These are phyloP conservation scores for Carassius auratus DNA, from an alignment of 2,113 vertebrate genomes.

Conservation along the genomic window DNA sequence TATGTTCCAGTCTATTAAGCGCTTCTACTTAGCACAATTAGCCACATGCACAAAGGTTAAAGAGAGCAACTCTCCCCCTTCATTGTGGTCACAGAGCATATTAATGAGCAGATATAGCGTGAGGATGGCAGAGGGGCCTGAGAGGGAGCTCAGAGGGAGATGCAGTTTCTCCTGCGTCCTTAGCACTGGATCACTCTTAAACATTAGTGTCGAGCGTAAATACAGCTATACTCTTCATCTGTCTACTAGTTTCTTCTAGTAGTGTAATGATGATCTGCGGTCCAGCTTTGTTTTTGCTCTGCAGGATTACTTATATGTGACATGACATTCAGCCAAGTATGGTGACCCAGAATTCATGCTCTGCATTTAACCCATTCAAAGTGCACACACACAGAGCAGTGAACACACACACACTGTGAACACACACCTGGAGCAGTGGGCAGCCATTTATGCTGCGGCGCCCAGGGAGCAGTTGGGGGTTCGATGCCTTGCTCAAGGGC, in stretches of 20 bases:
- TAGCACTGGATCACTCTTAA: not conserved
- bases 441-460: too few species aligned
- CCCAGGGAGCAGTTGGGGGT: too few species aligned
- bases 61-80: slow-evolving; percentile 77
- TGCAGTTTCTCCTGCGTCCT: not conserved
- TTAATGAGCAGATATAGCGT: slow-evolving; percentile 57
- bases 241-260: not conserved
- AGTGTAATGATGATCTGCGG: slow-evolving; percentile 37
- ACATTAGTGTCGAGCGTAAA: slow-evolving; percentile 36
- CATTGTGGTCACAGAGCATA: slow-evolving; percentile 65
- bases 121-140: slow-evolving; percentile 33
- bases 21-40: slow-evolving; percentile 95
- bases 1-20: slow-evolving; percentile 99
- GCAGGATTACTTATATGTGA: not conserved
- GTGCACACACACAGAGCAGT: too few species aligned
- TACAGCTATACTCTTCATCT: slow-evolving; percentile 30
- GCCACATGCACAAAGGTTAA: slow-evolving; percentile 89
- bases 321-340: too few species aligned
- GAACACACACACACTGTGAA: too few species aligned
- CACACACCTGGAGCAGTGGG: too few species aligned
- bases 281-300: slow-evolving; percentile 19
- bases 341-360: too few species aligned
- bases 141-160: not conserved
- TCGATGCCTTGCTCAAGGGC: too few species aligned
- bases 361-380: too few species aligned